phyloP scores from a whole-genome alignment of 2,797 vertebrate genomes.

The Poeciliopsis infans region DNA sequence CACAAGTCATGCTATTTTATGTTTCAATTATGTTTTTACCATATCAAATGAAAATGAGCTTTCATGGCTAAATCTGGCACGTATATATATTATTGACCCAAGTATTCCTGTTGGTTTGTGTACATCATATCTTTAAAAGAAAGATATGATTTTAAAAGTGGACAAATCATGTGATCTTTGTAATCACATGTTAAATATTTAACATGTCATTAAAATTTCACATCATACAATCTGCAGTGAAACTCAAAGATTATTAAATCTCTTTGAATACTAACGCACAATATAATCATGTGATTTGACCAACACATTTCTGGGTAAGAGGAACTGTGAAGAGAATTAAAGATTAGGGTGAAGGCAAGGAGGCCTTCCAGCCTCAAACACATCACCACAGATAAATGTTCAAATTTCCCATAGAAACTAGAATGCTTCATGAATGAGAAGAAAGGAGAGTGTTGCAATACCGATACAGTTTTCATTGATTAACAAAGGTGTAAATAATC shows the following conservation, averaged over 20 bases:
- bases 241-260: background rate
- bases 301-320: background rate
- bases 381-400: too few relatives aligned
- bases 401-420: too few relatives aligned
- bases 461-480: too few relatives aligned
- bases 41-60: background rate
- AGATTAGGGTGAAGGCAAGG: background rate
- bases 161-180: background rate
- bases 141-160: background rate
- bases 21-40: background rate
- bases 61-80: too few relatives aligned
- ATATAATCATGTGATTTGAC: background rate
- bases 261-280: background rate
- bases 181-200: background rate
- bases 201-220: background rate
- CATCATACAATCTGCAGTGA: background rate
- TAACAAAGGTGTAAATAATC: too few relatives aligned
- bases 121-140: too few relatives aligned
- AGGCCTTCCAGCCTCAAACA: background rate
- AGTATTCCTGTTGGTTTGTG: too few relatives aligned
- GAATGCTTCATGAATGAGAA: too few relatives aligned
- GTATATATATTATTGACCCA: too few relatives aligned
- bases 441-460: too few relatives aligned
- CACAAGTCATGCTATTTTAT: background rate
- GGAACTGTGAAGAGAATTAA: background rate